Base-by-base conservation (phyloP, 1,140 invertebrate genomes). In the Hycleus phaleratus region DNA sequence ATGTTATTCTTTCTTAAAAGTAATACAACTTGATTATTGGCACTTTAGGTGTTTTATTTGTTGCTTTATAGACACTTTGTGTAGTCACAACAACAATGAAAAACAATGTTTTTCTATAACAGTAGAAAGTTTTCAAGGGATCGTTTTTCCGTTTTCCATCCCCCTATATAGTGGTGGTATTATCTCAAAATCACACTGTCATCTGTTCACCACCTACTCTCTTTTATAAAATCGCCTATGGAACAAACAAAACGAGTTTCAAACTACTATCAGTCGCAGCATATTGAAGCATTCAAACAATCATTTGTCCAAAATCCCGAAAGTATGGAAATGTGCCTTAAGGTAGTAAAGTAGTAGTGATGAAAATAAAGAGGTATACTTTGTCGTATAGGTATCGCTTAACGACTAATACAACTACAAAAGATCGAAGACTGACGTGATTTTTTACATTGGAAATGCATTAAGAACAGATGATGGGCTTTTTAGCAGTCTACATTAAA, bases 371-470 rank as follows among this genome's bases (percentile, higher is more conserved):
- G 32, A 32, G 0, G 32, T 32, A 7, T 32, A 18, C 32, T 32
- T 5, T 32, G 32, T 32, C 7, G 32, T 32, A 7, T 32, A 32
- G 32, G 32, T 5, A 32, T 7, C 7, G 7, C 32, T 32, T 32
- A 32, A 32, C 32, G 32, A 32, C 32, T 32, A 32, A 32, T 7
- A 32, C 32, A 32, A 32, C 32, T 32, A 32, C 7, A 32, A 32
- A 32, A 32, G 1, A 32, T 7, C 4, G 32, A 7, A 32, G 32
- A 7, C 32, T 32, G 4, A 39, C 42, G 51, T 12, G 51, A 53
- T 53, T 53, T 53, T 53, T 53, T 53, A 53, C 51, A 53, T 53
- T 38, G 51, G 51, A 53, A 53, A 53, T 53, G 51, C 51, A 53
- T 53, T 53, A 53, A 42, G n/a, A 32, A 32, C 32, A 32, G 32